Base-by-base conservation (phyloP, 2,888 invertebrate genomes). In the Osmoderma eremita region DNA sequence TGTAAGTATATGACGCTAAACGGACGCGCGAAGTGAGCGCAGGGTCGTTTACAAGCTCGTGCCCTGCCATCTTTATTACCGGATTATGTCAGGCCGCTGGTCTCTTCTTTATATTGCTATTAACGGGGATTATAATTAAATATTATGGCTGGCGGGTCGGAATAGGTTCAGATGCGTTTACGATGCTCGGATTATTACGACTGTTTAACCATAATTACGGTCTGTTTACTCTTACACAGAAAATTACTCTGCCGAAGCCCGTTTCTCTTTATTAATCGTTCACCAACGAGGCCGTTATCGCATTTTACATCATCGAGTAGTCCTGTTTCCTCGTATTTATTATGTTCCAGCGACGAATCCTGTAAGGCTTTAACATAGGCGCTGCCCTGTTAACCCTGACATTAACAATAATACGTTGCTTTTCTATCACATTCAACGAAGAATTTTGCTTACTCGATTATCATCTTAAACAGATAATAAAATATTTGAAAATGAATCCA, bases 171-270 rank as follows among this genome's bases (percentile, higher is more conserved):
- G 49, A 49, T 63, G 51, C 63, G 64, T 51, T 64, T 64, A 63
- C 39, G 50, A 51, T 51, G 63, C 50, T 20, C 13, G 42, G 64
- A 51, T 53, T 51, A 51, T 51, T 64, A 53, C 64, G 51, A 64
- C 67, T 42, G 45, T 42, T 61, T 61, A 61, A 61, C 30, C 58
- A 61, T 61, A 69, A 69, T 69, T 69, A 64, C 49, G 39, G 53
- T 53, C 51, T 64, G 64, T 64, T 73, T 70, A 61, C 50, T 66
- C 70, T 58, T 62, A 45, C 48, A 45, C 15, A 15, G 48, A 61
- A 61, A 61, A 61, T 48, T 48, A 61, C 20, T 48, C 48, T 48
- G 12, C 24, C 24, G 24, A 5, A 17, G 17, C 8, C 18, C 18
- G 10, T 17, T 48, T 48, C 18, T 48, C 5, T 48, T 48, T 48